Evolutionary conservation across 2,888 invertebrate species (phyloP), one percentile per base, ranked within the genome.

Genomic region (Chrysina gloriosa): DNA sequence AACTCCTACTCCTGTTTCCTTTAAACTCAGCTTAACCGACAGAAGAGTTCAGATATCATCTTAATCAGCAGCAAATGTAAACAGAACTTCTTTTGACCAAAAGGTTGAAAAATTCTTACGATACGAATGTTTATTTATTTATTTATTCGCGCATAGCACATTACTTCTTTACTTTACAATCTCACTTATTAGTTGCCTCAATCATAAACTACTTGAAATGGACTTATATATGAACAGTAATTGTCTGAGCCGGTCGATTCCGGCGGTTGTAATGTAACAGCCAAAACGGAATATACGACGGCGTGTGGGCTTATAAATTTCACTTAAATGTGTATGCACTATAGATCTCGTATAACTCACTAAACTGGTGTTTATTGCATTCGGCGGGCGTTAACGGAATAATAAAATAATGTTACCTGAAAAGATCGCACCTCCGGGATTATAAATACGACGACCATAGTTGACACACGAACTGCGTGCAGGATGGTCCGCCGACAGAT

Each of bases 351-450:
- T n/a, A 56, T 56, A 56, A 56, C 34, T 56, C 56, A 39, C 36
- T 21, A 39, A 56, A 56, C 9, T 36, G 36, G 36, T 56, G 56
- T 56, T 56, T 56, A 56, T 56, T 56, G 36, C 56, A 11, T 36
- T 36, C 56, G 6, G 39, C 23, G 23, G 11, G 16, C 36, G 56
- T 39, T 56, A 23, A 39, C 36, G 23, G 56, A 56, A 34, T 54
- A 54, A 56, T 56, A 39, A 56, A 56, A 36, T 56, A 36, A 39
- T 36, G 56, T 56, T 56, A 56, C 56, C 56, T 56, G 56, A 42
- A 42, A 19, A 50, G 25, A 27, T 27, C 25, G 50, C 50, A 27
- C 50, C 25, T 27, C 50, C 25, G 4, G 25, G 25, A 11, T 50
- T 50, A 27, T 50, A 50, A 50, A 50, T 50, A 50, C 25, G 27